Base-by-base conservation (phyloP, 2,888 invertebrate genomes). In the Drosophila cognata region DNA sequence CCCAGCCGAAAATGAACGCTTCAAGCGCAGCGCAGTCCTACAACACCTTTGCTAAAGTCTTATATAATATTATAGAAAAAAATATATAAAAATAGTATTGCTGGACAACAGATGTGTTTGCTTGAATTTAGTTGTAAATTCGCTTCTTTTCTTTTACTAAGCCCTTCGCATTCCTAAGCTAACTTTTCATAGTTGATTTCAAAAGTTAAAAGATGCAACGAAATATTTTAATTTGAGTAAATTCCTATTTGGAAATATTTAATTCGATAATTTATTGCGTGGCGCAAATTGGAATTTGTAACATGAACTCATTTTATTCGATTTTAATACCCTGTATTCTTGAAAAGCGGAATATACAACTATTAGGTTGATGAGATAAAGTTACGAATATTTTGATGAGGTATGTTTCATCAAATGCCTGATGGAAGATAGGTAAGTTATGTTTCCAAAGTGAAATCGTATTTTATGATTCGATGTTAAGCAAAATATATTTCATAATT, bases 1-100 rank as follows among this genome's bases (percentile, higher is more conserved):
- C 84, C 89, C 89, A 89, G 77, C 89, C 83, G 72, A 87, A 77
- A 51, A 56, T 51, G 21, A 59, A 29, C 28, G 75, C 35, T 29
- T 21, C 33, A 57, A 65, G 21, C 55, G 53, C 25, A 55, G 48
- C 43, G 33, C 16, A 56, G 78, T 77, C 77, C 81, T 72, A 57
- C 64, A 50, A 50, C 48, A 48, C 51, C 59, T 59, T 60, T 7
- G 35, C 55, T n/a, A 33, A 52, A 71, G 50, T 33, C 72, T 79
- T 81, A 79, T 79, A 79, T 81, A 79, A 79, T 63, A 50, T 57
- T 57, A 43, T n/a, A 18, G 25, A 52, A 60, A 55, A 38, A 38
- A 62, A 48, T 16, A 59, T 52, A n/a, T 25, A 28, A 36, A 71
- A 41, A 31, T 61, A 25, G 28, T 28, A 41, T 38, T 38, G 33